phyloP scores from a whole-genome alignment of 2,797 vertebrate species.

The Sparus aurata region DNA sequence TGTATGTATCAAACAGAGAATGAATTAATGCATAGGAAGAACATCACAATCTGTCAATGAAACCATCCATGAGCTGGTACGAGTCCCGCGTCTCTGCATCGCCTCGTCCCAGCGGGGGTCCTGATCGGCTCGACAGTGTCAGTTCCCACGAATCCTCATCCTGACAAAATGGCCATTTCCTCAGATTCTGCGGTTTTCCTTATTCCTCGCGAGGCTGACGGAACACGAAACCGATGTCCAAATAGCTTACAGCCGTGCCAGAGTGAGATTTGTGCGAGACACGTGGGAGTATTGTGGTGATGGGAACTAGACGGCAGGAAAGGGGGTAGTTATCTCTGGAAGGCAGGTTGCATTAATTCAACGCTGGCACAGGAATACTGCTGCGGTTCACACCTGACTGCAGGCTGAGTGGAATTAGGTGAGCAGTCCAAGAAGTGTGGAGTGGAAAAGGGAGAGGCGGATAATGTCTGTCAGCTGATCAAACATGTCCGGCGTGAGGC shows the following conservation, averaged over 20 bases:
- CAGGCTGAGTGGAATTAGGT: slow-evolving; percentile 48
- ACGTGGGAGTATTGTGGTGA: slow-evolving; percentile 38
- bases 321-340: slow-evolving; percentile 66
- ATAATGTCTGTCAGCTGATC: slow-evolving; percentile 68
- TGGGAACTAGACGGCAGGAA: slow-evolving; percentile 19
- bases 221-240: slow-evolving; percentile 33
- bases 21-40: background rate
- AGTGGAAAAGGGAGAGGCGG: slow-evolving; percentile 42
- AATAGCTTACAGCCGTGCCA: slow-evolving; percentile 40
- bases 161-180: slow-evolving; percentile 50
- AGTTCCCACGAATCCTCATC: slow-evolving; percentile 36
- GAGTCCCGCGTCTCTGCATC: background rate
- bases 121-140: slow-evolving; percentile 30
- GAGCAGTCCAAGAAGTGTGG: slow-evolving; percentile 43
- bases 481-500: slow-evolving; percentile 53
- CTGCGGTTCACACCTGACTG: slow-evolving; percentile 52
- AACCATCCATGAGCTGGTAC: background rate
- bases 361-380: slow-evolving; percentile 26
- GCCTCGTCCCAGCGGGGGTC: slow-evolving; percentile 4
- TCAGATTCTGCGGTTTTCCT: slow-evolving; percentile 43
- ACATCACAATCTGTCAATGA: background rate
- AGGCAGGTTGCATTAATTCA: slow-evolving; percentile 51
- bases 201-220: slow-evolving; percentile 23
- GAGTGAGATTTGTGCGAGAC: slow-evolving; percentile 16
- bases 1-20: background rate